Base-by-base conservation (phyloP, 2,888 invertebrate species). In the Fragum whitleyi region DNA sequence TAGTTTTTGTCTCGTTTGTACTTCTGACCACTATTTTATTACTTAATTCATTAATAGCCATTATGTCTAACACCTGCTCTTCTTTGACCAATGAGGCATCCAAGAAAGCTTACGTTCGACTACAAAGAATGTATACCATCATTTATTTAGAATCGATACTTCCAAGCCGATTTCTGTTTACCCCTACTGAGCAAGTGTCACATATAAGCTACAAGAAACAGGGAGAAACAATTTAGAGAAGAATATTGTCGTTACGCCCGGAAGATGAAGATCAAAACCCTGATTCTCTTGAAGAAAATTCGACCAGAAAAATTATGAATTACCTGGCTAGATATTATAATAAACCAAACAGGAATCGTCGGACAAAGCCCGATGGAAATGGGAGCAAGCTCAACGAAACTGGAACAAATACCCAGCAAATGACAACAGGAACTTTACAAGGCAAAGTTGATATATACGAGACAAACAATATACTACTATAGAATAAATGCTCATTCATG, bases 1-100 rank as follows among this genome's bases (percentile, higher is more conserved):
- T 39, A n/a, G 68, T 74, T 19, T 74, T 68, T 69, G 51, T 68
- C 51, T 14, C 14, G 2, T 51, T 51, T 51, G 51, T 51, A n/a
- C 51, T 51, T 16, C 5, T 51, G 51, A 51, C 51, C n/a, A 51
- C 51, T 3, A 51, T 51, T 21, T 51, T 51, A 14, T 14, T 51
- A 21, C 51, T 51, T n/a, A 51, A 51, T 51, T 5, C 51, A 14
- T 51, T 51, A 51, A 51, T 51, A 51, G 51, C 51, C n/a, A 51
- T 51, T 21, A 51, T 51, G 51, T 51, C 51, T 7, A 51, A 51
- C 51, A 51, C 51, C 16, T 51, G 51, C 21, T 51, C 51, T 14
- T n/a, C 21, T n/a, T 21, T 51, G 3, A 51, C 51, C n/a, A 14
- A 5, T 14, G 21, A 16, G 2, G 21, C 51, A 3, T 51, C 19